Conservation (phyloP, 2,113 vertebrate species). For the Patagioenas fasciata region DNA sequence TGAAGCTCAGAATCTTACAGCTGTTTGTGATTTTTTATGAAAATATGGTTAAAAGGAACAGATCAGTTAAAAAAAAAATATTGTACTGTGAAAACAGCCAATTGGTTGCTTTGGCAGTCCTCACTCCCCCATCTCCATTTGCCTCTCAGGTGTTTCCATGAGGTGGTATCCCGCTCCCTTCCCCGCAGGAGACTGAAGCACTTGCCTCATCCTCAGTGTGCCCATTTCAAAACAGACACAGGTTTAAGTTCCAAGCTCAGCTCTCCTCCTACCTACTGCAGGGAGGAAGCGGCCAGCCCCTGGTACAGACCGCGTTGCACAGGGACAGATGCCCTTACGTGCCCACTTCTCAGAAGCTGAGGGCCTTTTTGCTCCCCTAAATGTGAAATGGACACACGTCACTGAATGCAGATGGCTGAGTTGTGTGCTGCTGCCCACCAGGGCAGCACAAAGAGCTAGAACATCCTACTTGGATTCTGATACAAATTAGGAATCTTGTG, state of each 20-base stretch:
- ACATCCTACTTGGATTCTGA: conserved; percentile 4
- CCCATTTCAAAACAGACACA: not conserved
- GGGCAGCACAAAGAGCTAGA: not conserved
- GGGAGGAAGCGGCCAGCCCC: not conserved
- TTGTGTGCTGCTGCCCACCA: not conserved
- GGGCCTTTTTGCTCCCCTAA: not conserved
- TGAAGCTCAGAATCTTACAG: conserved; percentile 37
- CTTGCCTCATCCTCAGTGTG: not conserved
- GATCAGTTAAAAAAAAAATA: not conserved
- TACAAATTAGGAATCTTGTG: conserved; percentile 41
- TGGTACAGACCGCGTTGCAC: rapidly evolving
- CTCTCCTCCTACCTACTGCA: not conserved
- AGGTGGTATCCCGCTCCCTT: not conserved
- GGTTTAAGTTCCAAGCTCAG: not conserved
- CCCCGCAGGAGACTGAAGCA: rapidly evolving
- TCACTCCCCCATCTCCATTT: not conserved
- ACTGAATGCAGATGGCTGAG: not conserved
- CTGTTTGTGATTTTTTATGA: not conserved
- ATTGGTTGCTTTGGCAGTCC: not conserved
- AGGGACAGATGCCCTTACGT: not conserved
- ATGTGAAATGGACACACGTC: rapidly evolving
- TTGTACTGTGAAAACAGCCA: conserved; percentile 6
- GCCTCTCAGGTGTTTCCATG: not conserved
- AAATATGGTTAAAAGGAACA: conserved; percentile 5
- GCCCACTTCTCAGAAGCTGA: not conserved